Percentiles rank a stretch among this genome's conserved stretches.
Conservation (phyloP, 1,140 invertebrate genomes). For the Caligus rogercresseyi region DNA sequence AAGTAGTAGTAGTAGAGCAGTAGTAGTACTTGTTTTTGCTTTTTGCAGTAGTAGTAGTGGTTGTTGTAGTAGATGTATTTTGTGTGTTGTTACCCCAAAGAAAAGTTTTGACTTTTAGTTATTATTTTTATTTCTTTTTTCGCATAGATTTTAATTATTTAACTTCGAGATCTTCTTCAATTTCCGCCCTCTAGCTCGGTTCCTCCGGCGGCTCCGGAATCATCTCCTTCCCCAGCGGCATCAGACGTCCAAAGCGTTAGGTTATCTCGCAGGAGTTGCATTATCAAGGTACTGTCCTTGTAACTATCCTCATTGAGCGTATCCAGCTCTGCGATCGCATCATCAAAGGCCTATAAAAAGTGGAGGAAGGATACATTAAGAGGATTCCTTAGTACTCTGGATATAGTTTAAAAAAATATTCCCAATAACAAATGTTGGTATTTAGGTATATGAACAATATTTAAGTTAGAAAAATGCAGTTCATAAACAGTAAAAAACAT, state of each 20-base stretch:
- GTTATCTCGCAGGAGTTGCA: slow-evolving; percentile 41
- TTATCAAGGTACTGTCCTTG: slow-evolving; percentile 41
- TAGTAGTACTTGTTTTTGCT: too few relatives aligned
- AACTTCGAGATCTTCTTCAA: slow-evolving; percentile 6
- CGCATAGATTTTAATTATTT: background rate
- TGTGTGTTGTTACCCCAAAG: background rate
- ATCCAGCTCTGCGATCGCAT: slow-evolving; percentile 39
- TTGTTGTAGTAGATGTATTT: too few relatives aligned
- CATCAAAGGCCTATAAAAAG: slow-evolving; percentile 33
- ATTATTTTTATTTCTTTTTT: slow-evolving; percentile 1
- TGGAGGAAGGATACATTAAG: too few relatives aligned
- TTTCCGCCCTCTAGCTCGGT: background rate
- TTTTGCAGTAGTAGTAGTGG: too few relatives aligned
- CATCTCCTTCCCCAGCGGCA: slow-evolving; percentile 28
- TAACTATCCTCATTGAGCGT: slow-evolving; percentile 38
- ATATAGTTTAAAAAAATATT: too few relatives aligned
- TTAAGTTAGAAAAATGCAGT: too few relatives aligned
- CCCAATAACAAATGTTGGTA: too few relatives aligned
- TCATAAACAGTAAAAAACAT: too few relatives aligned
- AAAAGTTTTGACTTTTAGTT: background rate
- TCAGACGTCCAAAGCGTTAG: slow-evolving; percentile 41
- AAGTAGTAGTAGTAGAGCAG: too few relatives aligned
- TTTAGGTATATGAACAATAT: too few relatives aligned
- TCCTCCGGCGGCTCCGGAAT: background rate
- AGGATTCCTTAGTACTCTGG: too few relatives aligned